phyloP scores from a whole-genome alignment of 2,797 vertebrate genomes.

The Danio tinwini region DNA sequence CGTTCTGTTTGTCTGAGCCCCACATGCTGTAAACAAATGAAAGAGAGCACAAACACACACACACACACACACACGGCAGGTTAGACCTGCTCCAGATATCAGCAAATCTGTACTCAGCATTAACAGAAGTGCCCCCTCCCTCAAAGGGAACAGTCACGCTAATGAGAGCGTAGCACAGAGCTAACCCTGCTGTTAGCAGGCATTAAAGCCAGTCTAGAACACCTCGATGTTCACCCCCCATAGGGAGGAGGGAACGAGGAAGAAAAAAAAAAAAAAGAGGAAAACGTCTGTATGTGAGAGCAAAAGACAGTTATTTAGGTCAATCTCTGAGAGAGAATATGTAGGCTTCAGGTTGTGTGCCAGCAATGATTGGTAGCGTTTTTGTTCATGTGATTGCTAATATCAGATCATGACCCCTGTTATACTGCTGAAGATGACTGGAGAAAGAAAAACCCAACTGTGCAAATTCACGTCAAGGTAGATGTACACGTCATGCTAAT shows the following conservation, averaged over 20 bases:
- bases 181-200: constrained; percentile 35
- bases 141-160: constrained; percentile 5
- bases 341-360: constrained; percentile 24
- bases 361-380: constrained; percentile 4
- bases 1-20: constrained; percentile 82
- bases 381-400: constrained; percentile 12
- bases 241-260: constrained; percentile 13
- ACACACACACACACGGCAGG: constrained; percentile 62
- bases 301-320: constrained; percentile 67
- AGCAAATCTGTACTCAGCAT: constrained; percentile 36
- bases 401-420: constrained; percentile 2
- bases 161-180: constrained; percentile 25
- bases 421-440: neutral
- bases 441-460: neutral
- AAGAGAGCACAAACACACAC: constrained; percentile 71
- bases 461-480: constrained; percentile 1
- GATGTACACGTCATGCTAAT: neutral
- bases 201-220: constrained; percentile 39
- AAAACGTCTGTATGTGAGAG: constrained; percentile 20
- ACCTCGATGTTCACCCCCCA: constrained; percentile 19
- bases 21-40: constrained; percentile 80
- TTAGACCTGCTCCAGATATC: constrained; percentile 56
- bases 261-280: constrained; percentile 19
- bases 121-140: constrained; percentile 5
- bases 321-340: constrained; percentile 59